Evolutionary conservation across 1,140 invertebrate genomes (phyloP).

Genomic region (Drosophila littoralis): DNA sequence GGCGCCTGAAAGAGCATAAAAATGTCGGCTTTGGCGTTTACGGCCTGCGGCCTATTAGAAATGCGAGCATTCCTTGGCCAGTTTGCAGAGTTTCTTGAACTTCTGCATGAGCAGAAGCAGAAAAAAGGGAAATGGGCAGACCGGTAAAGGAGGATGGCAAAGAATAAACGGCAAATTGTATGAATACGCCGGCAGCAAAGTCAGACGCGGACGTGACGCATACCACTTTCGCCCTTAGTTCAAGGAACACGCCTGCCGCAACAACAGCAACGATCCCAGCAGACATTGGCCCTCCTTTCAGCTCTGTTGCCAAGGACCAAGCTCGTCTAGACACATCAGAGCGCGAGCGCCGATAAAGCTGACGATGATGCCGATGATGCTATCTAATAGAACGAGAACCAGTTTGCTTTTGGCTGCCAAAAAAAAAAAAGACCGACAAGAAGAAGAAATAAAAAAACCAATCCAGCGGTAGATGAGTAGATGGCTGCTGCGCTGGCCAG

Average conservation of each 20-base stretch:
- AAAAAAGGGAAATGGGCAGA: slow-evolving; percentile 20
- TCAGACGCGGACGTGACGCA: slow-evolving; percentile 64
- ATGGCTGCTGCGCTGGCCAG: slow-evolving; percentile 18
- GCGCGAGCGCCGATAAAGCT: slow-evolving; percentile 33
- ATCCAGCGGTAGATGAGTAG: slow-evolving; percentile 24
- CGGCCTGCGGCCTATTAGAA: slow-evolving; percentile 59
- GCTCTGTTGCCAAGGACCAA: slow-evolving; percentile 54
- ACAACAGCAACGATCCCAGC: slow-evolving; percentile 33
- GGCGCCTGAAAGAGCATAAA: slow-evolving; percentile 42
- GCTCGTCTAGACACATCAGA: slow-evolving; percentile 67
- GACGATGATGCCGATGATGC: slow-evolving; percentile 27
- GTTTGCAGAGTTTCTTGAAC: slow-evolving; percentile 74
- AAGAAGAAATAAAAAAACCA: background rate
- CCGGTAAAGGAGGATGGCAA: slow-evolving; percentile 32
- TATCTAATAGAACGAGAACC: slow-evolving; percentile 73
- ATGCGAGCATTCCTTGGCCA: slow-evolving; percentile 56
- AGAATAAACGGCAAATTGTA: slow-evolving; percentile 63
- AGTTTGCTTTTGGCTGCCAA: slow-evolving; percentile 53
- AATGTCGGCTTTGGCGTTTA: slow-evolving; percentile 37
- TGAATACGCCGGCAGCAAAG: slow-evolving; percentile 49
- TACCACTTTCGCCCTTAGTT: slow-evolving; percentile 74
- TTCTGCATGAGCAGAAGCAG: slow-evolving; percentile 33
- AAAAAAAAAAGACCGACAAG: background rate
- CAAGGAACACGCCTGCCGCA: slow-evolving; percentile 67
- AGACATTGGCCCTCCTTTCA: slow-evolving; percentile 11